These are phyloP conservation scores for Eulimnadia texana DNA, from an alignment of 1,140 invertebrate genomes.

Conservation along the genomic window DNA sequence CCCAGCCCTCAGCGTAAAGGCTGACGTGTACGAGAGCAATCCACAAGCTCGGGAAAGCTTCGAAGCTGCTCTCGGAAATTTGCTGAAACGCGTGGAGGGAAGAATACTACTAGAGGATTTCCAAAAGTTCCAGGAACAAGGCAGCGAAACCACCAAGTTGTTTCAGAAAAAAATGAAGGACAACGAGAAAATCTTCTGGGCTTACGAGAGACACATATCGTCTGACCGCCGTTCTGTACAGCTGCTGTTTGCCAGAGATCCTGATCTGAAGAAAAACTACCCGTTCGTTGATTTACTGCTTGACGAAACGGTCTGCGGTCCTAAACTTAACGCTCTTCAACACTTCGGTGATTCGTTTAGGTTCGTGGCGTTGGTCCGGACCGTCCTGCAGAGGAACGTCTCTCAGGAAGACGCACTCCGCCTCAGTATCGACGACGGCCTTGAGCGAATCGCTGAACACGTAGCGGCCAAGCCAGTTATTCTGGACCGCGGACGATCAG, in stretches of 20 bases:
- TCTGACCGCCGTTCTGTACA: background rate
- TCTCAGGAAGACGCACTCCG: background rate
- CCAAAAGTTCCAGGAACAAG: background rate
- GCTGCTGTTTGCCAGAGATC: background rate
- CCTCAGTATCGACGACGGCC: background rate
- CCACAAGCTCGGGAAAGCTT: constrained; percentile 2
- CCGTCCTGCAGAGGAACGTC: background rate
- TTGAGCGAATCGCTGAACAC: background rate
- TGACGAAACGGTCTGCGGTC: background rate
- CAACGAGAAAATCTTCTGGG: constrained; percentile 4
- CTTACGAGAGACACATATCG: background rate
- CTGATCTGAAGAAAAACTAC: background rate
- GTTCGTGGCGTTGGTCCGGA: constrained; percentile 1
- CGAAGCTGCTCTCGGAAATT: background rate
- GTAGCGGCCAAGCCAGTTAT: background rate
- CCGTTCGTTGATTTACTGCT: constrained; percentile 1
- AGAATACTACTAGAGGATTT: background rate
- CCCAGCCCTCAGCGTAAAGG: background rate
- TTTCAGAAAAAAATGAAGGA: background rate
- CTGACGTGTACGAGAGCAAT: background rate
- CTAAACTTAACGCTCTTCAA: background rate
- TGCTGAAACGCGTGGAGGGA: background rate
- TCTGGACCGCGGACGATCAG: constrained; percentile 1
- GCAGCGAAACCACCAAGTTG: background rate
- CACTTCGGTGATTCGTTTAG: background rate